Conservation (phyloP, 2,888 invertebrate species). For the Stenurella melanura region DNA sequence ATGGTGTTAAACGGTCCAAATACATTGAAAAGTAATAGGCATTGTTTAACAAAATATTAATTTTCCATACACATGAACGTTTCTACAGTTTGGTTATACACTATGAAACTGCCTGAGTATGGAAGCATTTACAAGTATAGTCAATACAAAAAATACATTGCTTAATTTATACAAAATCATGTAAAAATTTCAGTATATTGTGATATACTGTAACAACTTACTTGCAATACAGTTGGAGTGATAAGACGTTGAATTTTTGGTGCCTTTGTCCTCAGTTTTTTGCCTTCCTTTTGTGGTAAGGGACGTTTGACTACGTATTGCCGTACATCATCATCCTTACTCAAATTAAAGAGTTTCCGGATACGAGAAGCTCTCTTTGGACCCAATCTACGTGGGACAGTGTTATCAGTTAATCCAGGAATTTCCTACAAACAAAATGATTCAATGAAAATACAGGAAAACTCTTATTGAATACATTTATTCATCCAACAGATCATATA, state of each 20-base stretch:
- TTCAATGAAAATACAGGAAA: neutral
- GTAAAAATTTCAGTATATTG: neutral
- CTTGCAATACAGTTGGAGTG: conserved; percentile 88
- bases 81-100: conserved; percentile 20
- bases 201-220: neutral
- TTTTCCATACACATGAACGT: conserved; percentile 37
- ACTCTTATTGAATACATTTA: neutral
- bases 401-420: conserved; percentile 94
- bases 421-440: conserved; percentile 77
- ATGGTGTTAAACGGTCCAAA: conserved; percentile 21
- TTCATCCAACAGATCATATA: too few species aligned
- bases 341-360: conserved; percentile 95
- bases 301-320: conserved; percentile 97
- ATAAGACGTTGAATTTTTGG: conserved; percentile 96
- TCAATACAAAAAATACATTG: neutral
- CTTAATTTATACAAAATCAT: neutral
- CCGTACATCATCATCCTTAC: conserved; percentile 97
- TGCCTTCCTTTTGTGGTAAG: conserved; percentile 86
- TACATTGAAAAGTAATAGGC: neutral
- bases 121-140: neutral
- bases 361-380: conserved; percentile 98
- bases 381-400: conserved; percentile 94
- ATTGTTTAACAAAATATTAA: conserved; percentile 31
- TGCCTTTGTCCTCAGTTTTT: conserved; percentile 83
- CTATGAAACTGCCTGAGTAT: conserved; percentile 38